A percentile compares a stretch with the other conserved stretches of the same genome.
Conservation (phyloP, 2,797 vertebrate genomes). For the Sebastes hubbsi region DNA sequence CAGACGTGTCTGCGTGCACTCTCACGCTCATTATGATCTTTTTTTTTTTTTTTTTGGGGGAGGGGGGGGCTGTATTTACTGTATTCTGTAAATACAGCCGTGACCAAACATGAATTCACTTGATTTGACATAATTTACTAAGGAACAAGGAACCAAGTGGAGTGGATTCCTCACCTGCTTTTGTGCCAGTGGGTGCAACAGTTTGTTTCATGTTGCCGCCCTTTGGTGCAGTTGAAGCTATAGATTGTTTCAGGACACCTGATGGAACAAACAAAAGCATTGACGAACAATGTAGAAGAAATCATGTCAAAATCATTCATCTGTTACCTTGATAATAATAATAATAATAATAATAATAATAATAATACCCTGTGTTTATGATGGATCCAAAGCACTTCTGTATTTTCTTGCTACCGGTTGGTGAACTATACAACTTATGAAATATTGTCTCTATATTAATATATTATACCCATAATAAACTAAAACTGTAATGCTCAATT, state of each 20-base stretch:
- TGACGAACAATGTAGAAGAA: fast-evolving
- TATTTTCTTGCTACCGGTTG: background rate
- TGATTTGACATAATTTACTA: background rate
- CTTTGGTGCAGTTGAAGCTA: conserved; percentile 53
- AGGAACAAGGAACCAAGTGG: background rate
- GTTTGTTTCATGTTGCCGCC: conserved; percentile 25
- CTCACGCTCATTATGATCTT: too few species aligned
- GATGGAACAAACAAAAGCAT: background rate
- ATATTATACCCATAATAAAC: background rate
- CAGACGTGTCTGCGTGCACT: too few species aligned
- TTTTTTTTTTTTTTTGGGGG: too few species aligned
- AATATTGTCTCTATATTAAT: background rate
- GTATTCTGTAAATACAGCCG: background rate
- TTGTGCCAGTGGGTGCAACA: conserved; percentile 13
- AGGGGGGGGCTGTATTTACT: too few species aligned
- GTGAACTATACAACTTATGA: background rate
- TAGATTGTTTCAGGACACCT: conserved; percentile 70
- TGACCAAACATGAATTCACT: background rate
- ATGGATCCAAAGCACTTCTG: background rate
- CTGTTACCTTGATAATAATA: background rate
- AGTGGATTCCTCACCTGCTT: conserved; percentile 32
- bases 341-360: too few species aligned
- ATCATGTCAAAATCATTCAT: background rate
- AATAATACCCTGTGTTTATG: too few species aligned
- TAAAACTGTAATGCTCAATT: background rate